Conservation (phyloP, 2,888 invertebrate genomes). For the Cephus nigrinus region DNA sequence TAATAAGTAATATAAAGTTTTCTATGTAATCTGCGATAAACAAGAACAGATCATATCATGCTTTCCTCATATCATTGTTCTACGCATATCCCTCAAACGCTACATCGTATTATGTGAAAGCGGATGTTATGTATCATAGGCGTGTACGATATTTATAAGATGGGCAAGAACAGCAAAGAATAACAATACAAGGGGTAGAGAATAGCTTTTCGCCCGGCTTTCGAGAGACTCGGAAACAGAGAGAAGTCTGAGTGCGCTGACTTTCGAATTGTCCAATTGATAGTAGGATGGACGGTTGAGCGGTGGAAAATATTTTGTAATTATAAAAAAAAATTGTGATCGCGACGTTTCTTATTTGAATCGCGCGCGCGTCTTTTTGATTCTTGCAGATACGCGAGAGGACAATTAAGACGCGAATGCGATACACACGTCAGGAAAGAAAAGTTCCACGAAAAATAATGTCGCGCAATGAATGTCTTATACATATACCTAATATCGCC, state of each 20-base stretch:
- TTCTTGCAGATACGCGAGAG: slow-evolving; percentile 5
- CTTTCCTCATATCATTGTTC: slow-evolving; percentile 53
- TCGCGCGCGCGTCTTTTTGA: slow-evolving; percentile 13
- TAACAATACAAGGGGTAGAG: not conserved
- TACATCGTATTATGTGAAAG: slow-evolving; percentile 39
- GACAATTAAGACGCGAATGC: slow-evolving; percentile 10
- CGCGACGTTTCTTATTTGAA: slow-evolving; percentile 7
- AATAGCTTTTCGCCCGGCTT: not conserved
- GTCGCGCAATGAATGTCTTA: slow-evolving; percentile 33
- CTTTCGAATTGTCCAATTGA: not conserved
- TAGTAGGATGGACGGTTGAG: not conserved
- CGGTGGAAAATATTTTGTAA: slow-evolving; percentile 41
- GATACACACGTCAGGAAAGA: slow-evolving; percentile 18
- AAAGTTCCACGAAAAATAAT: slow-evolving; percentile 12
- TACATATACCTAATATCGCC: slow-evolving; percentile 30
- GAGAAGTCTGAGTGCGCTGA: not conserved
- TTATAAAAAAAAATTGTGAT: slow-evolving; percentile 27
- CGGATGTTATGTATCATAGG: slow-evolving; percentile 39
- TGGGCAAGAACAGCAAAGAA: not conserved
- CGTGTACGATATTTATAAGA: slow-evolving; percentile 40
- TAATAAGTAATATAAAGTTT: not conserved
- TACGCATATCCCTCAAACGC: slow-evolving; percentile 35
- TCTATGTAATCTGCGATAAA: slow-evolving; percentile 38
- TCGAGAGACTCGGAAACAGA: not conserved
- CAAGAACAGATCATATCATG: slow-evolving; percentile 49